Base-by-base conservation (phyloP, 1,140 invertebrate genomes). In the Drosophila subpulchrella region DNA sequence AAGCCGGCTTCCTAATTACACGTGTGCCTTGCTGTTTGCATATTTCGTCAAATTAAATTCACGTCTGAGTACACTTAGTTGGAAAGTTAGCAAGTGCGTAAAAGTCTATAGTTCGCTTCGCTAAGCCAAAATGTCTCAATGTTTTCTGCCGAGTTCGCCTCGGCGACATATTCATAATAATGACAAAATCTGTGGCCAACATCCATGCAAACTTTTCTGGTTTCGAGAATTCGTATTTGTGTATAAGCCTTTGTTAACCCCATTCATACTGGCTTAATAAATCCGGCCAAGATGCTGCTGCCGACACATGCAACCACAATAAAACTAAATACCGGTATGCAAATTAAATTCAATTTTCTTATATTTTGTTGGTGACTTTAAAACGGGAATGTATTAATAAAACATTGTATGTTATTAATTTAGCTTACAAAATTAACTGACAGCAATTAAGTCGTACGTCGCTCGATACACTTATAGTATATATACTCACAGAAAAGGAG, bases 1-100 rank as follows among this genome's bases (percentile, higher is more conserved):
- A 44, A 42, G 12, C 6, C 42, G 38, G 12, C 59, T 66, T 53
- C 38, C 47, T 68, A 68, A 66, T 68, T 46, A 68, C 47, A 67
- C 39, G 32, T 32, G 12, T 36, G 13, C 17, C 27, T 39, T 59
- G 4, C 24, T 32, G 20, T 12, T 62, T 20, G 47, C 65, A 30
- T 20, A 68, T 30, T 66, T 53, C 11, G 47, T 42, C 59, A 24
- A 68, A 54, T 66, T 66, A 50, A 68, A 68, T 66, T 68, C 47
- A 68, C 65, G 65, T 38, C 32, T 68, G 65, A 66, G 34, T 12
- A 36, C 47, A 50, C 38, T 42, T 53, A 41, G 61, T 66, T 66
- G 47, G 27, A 38, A 68, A 68, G 61, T 53, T 63, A 20, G 60
- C 47, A 66, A 68, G 15, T 68, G 65, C 65, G 65, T 66, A 54